Evolutionary conservation across 2,797 vertebrate species (phyloP).

Genomic region (Enteromius trimaculatus): DNA sequence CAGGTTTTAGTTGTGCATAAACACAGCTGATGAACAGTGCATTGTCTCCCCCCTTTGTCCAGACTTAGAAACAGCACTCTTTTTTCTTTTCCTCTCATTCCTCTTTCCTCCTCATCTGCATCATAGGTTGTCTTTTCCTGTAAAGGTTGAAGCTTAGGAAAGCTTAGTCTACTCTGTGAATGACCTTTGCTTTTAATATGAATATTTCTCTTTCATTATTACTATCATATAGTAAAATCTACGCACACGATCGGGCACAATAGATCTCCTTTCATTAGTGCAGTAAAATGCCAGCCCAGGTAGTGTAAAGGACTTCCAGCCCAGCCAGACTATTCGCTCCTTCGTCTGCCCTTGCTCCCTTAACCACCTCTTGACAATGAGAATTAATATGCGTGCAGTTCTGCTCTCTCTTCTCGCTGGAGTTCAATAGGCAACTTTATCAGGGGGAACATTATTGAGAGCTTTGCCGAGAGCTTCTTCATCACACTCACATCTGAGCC

Average conservation of each 20-base stretch:
- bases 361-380: constrained; percentile 78
- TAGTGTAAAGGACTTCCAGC: constrained; percentile 75
- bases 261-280: constrained; percentile 89
- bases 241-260: constrained; percentile 86
- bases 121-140: constrained; percentile 81
- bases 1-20: background rate
- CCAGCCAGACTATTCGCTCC: constrained; percentile 69
- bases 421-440: constrained; percentile 93
- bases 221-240: constrained; percentile 92
- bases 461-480: constrained; percentile 93
- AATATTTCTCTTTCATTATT: constrained; percentile 93
- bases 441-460: constrained; percentile 97
- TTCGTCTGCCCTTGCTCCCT: constrained; percentile 37
- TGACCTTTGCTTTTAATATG: constrained; percentile 99
- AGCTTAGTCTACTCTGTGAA: constrained; percentile 90
- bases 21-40: constrained; percentile 42
- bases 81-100: constrained; percentile 68
- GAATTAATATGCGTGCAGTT: constrained; percentile 93
- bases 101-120: constrained; percentile 71
- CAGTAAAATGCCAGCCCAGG: constrained; percentile 89
- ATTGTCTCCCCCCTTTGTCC: constrained; percentile 64
- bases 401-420: constrained; percentile 79
- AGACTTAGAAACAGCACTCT: constrained; percentile 63
- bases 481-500: constrained; percentile 91
- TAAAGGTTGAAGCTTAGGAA: constrained; percentile 94